Conservation (phyloP, 2,113 vertebrate genomes). For the Colaptes auratus region DNA sequence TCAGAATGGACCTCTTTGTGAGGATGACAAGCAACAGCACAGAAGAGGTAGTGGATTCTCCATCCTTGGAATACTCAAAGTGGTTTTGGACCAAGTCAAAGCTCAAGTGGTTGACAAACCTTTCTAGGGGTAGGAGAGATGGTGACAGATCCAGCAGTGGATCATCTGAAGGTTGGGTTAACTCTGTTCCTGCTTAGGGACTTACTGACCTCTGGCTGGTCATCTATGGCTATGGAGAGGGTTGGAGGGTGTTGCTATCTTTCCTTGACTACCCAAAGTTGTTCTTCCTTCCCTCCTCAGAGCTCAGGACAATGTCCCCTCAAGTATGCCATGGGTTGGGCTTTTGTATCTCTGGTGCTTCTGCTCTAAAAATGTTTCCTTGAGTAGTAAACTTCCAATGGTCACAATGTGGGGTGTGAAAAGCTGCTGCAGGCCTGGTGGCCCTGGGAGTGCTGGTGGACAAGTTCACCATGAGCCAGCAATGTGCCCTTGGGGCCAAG, state of each 20-base stretch:
- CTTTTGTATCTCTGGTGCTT: neutral
- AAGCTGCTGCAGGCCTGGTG: rapidly evolving
- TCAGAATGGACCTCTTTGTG: neutral
- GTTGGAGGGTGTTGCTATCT: neutral
- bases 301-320: neutral
- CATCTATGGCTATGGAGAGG: neutral
- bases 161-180: neutral
- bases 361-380: neutral
- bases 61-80: neutral
- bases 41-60: neutral
- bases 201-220: neutral
- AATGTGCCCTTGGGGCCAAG: too few relatives aligned
- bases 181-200: rapidly evolving
- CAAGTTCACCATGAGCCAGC: too few relatives aligned
- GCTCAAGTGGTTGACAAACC: too few relatives aligned
- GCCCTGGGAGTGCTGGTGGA: too few relatives aligned
- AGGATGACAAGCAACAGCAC: neutral
- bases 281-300: neutral
- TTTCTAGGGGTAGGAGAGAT: neutral
- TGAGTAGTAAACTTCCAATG: neutral
- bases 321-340: neutral
- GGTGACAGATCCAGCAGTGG: neutral
- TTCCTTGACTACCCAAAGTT: neutral
- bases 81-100: neutral
- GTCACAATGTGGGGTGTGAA: too few relatives aligned